Evolutionary conservation across 2,113 vertebrate species (phyloP).

Genomic region (Pao palembangensis): DNA sequence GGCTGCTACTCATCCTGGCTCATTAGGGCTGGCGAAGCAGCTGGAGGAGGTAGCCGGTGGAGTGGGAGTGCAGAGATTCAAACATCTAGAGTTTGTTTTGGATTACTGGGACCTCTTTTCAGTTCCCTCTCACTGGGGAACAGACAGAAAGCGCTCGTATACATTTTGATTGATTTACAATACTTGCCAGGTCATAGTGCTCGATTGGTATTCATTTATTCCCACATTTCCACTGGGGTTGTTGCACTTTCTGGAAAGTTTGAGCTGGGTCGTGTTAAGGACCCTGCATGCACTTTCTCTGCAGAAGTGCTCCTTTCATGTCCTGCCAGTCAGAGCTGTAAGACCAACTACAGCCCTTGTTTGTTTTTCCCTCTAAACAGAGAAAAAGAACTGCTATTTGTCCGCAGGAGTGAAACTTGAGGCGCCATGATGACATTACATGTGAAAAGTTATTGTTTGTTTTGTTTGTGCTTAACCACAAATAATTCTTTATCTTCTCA

Average conservation of each 20-base stretch:
- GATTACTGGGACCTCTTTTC: slow-evolving; percentile 20
- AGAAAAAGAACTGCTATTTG: slow-evolving; percentile 3
- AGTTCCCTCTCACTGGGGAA: slow-evolving; percentile 45
- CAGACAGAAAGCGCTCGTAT: slow-evolving; percentile 54
- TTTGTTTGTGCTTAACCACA: neutral
- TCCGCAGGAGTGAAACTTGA: neutral
- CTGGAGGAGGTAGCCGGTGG: slow-evolving; percentile 52
- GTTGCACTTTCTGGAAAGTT: slow-evolving; percentile 57
- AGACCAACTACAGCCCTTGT: slow-evolving; percentile 21
- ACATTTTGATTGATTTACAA: slow-evolving; percentile 65
- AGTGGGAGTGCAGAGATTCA: slow-evolving; percentile 63
- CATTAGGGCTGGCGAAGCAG: slow-evolving; percentile 62
- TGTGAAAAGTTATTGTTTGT: neutral
- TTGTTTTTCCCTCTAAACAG: neutral
- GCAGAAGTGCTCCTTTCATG: slow-evolving; percentile 53
- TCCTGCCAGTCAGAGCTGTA: slow-evolving; percentile 48
- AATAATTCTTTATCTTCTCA: neutral
- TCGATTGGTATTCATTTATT: slow-evolving; percentile 66
- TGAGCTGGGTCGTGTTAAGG: slow-evolving; percentile 58
- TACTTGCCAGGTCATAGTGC: slow-evolving; percentile 58
- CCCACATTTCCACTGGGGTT: slow-evolving; percentile 51
- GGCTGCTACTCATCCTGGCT: slow-evolving; percentile 53
- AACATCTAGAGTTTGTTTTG: slow-evolving; percentile 48
- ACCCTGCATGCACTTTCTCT: slow-evolving; percentile 49
- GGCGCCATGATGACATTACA: neutral